phyloP scores from a whole-genome alignment of 1,140 invertebrate species.

The Maconellicoccus hirsutus region DNA sequence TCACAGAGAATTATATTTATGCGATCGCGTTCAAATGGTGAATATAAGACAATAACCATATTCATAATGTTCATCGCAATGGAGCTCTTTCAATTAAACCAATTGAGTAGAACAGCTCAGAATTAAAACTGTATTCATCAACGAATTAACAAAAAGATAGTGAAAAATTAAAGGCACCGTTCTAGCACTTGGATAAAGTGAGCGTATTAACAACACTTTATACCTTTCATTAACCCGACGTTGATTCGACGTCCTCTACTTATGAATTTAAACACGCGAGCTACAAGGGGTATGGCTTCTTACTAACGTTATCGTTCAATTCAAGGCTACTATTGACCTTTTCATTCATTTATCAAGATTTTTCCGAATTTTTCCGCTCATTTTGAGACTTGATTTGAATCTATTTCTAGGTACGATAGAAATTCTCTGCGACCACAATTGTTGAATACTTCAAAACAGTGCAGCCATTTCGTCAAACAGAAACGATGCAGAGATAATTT shows the following conservation, averaged over 20 bases:
- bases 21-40: not conserved
- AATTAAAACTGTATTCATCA: not conserved
- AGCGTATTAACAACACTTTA: not conserved
- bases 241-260: not conserved
- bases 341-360: no score
- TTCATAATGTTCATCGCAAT: not conserved
- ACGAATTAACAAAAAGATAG: not conserved
- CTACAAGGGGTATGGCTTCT: no score
- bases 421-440: no score
- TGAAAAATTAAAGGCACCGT: not conserved
- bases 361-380: no score
- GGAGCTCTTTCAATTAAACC: conserved; percentile 1
- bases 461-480: no score
- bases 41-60: not conserved
- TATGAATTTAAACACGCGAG: no score
- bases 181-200: not conserved
- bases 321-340: no score
- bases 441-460: no score
- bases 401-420: no score
- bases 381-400: no score
- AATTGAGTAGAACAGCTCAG: not conserved
- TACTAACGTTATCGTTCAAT: no score
- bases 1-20: not conserved
- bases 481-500: no score
- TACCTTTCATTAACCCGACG: conserved; percentile 2